Evolutionary conservation across 2,113 vertebrate species (phyloP), one percentile per base, ranked within the genome.

Genomic region (Xenotilapia flavipinnis): DNA sequence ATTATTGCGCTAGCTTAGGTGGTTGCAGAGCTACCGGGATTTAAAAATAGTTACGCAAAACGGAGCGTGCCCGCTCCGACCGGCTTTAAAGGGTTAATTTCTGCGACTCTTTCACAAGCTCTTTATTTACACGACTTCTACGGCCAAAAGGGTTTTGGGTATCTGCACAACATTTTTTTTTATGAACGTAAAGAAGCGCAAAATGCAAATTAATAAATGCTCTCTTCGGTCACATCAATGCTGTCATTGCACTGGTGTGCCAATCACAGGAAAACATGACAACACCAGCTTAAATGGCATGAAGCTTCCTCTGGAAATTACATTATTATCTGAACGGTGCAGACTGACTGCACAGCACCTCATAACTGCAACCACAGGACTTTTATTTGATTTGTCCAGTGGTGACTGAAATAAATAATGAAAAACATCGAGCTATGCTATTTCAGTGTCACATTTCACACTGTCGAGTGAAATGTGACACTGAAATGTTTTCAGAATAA

Each of bases 321-420:
- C 45, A 65, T 51, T 49, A 36, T 65, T 58, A 26, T 49, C 42
- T 33, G 80, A 82, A 65, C 5, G 2, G 12, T 51, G 40, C 40
- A 82, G 19, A 49, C 12, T 21, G 56, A 51, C 28, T 36, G 31
- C 49, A 53, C 28, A 21, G 75, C 75, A 79, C 75, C 31, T 79
- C 75, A 79, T 53, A 21, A 33, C 80, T 36, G 80, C 56, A 65
- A 47, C 26, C 56, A 51, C 23, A 23, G 56, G 42, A n/a, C 31
- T 49, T 65, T 31, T 11, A 65, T 49, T 65, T 9, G 21, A 62
- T 65, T 62, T 65, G 42, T 47, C 19, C 28, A 21, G 0, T 47
- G 0, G 47, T 0, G 26, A 51, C 45, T n/a, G 26, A 81, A 58
- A 60, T 19, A 45, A 58, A 58, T 38, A 42, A 58, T 55, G 53